Conservation (phyloP, 2,797 vertebrate species). For the Hemitrygon akajei region DNA sequence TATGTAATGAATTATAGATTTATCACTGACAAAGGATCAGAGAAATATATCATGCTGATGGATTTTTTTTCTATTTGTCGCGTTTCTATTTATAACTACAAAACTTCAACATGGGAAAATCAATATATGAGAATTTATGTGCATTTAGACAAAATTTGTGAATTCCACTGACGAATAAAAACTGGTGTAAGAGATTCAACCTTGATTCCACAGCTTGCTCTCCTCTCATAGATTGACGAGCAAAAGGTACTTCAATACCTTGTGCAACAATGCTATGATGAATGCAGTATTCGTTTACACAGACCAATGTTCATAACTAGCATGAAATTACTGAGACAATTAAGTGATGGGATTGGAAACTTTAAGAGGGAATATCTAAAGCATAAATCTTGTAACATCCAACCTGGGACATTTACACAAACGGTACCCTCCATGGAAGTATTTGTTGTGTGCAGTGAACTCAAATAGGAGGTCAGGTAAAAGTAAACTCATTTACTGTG, state of each 20-base stretch:
- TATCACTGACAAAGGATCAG: neutral
- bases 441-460: conserved; percentile 12
- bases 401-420: neutral
- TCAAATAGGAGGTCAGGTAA: conserved; percentile 21
- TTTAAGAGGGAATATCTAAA: conserved; percentile 12
- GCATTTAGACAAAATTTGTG: neutral
- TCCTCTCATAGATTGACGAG: neutral
- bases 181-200: neutral
- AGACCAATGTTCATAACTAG: neutral
- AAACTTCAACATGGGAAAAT: neutral
- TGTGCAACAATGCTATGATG: neutral
- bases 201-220: neutral
- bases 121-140: neutral
- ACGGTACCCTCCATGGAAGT: neutral
- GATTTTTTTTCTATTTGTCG: neutral
- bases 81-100: neutral
- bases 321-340: neutral
- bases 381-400: conserved; percentile 17
- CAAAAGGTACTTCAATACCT: neutral
- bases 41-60: neutral
- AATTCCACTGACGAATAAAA: neutral
- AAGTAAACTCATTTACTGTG: conserved; percentile 12
- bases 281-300: conserved; percentile 21
- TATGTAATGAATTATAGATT: neutral
- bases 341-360: neutral